Conservation (phyloP, 2,113 vertebrate genomes). For the Chunga burmeisteri region DNA sequence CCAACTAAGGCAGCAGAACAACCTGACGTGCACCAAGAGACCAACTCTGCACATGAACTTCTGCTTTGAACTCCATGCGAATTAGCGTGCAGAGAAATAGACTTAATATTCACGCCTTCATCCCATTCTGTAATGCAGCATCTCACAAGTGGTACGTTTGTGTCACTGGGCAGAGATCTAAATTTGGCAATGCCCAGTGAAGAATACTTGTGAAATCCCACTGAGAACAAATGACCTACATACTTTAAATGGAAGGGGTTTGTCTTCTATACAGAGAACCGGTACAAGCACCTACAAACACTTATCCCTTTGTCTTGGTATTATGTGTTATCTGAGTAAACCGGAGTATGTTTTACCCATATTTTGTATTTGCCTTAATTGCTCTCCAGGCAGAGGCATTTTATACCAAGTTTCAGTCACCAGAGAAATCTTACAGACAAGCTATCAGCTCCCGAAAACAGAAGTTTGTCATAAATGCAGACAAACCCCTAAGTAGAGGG, state of each 20-base stretch:
- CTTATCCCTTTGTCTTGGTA: not conserved
- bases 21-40: not conserved
- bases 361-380: not conserved
- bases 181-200: not conserved
- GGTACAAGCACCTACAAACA: not conserved
- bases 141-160: rapidly evolving
- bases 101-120: rapidly evolving
- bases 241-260: not conserved
- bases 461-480: conserved; percentile 20
- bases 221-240: not conserved
- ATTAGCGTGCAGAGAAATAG: not conserved
- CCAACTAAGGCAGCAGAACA: not conserved
- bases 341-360: not conserved
- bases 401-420: not conserved
- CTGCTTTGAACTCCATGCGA: not conserved
- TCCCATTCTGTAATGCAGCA: not conserved
- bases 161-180: not conserved
- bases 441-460: conserved; percentile 2
- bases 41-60: rapidly evolving
- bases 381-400: conserved; percentile 23
- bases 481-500: not conserved
- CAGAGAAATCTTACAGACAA: conserved; percentile 22
- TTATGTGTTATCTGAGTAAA: not conserved
- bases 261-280: not conserved
- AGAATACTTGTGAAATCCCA: not conserved